Evolutionary conservation across 1,140 invertebrate genomes (phyloP).

Genomic region (Matsumurasca onukii): DNA sequence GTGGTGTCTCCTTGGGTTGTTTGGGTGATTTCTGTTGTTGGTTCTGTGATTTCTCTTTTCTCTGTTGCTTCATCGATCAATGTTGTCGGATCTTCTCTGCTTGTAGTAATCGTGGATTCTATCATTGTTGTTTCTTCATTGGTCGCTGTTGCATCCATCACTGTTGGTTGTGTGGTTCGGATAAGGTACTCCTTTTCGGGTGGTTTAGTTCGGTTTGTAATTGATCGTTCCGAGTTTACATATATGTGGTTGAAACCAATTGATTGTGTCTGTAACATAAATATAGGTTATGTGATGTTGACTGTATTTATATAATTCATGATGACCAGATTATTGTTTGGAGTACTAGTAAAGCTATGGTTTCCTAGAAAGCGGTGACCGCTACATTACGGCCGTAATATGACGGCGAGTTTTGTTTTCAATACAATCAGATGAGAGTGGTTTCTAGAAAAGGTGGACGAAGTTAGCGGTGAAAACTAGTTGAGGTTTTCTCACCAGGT

Average conservation of each 20-base stretch:
- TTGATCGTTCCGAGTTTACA: slow-evolving; percentile 20
- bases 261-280: not conserved
- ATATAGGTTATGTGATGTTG: too few species aligned
- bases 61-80: not conserved
- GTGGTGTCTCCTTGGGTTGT: not conserved
- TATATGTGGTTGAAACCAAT: slow-evolving; percentile 8
- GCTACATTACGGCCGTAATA: too few species aligned
- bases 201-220: slow-evolving; percentile 26
- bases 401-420: too few species aligned
- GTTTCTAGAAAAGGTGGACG: too few species aligned
- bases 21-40: not conserved
- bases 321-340: too few species aligned
- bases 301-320: too few species aligned
- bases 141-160: not conserved
- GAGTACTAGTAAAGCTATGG: too few species aligned
- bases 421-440: too few species aligned
- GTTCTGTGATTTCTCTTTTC: not conserved
- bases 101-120: slow-evolving; percentile 1
- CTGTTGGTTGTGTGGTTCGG: not conserved
- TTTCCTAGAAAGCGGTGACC: too few species aligned
- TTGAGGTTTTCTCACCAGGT: too few species aligned
- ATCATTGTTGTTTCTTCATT: slow-evolving; percentile 30
- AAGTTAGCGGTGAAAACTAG: too few species aligned
- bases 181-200: not conserved
- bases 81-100: slow-evolving; percentile 38